Base-by-base conservation (phyloP, 2,888 invertebrate species). In the Synergus gifuensis region DNA sequence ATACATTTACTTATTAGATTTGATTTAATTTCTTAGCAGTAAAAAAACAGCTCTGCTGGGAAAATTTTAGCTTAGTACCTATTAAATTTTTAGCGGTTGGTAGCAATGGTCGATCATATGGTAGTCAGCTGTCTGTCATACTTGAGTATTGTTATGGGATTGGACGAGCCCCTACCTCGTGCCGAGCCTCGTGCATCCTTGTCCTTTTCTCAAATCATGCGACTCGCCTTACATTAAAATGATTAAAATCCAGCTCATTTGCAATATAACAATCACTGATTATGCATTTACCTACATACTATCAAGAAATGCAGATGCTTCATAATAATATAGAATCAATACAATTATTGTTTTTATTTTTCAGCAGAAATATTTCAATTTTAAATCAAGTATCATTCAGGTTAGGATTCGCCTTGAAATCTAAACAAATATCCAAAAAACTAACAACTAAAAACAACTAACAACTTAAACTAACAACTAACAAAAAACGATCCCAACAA, bases 91-190 rank as follows among this genome's bases (percentile, higher is more conserved):
- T n/a, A 16, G 1, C 8, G 16, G 82, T 83, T 84, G 82, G 81
- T 63, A 79, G 11, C 54, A 60, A 66, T 84, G 82, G 9, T 62
- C 80, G 80, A 82, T 82, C 84, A 84, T 84, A 84, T 84, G 84
- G 79, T 69, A 82, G 82, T 83, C 83, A 83, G 83, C 82, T 81
- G 81, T 82, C 78, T 5, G 49, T 14, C 67, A 78, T 63, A 54
- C 78, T 36, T 14, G 12, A 46, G 46, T 11, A 46, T 18, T 67
- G 5, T 46, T 69, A 58, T 49, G 36, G 44, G 69, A 81, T 82
- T 81, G 81, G 82, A 54, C 79, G 58, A 64, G 28, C 58, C 22
- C 62, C 42, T n/a, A 36, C 67, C 62, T 22, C 69, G 62, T 44
- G 64, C 22, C 62, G 28, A 14, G 18, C 67, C 62, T 22, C 69